These are phyloP conservation scores for Drosophila lutescens DNA, from an alignment of 2,888 invertebrate species.

Conservation along the genomic window DNA sequence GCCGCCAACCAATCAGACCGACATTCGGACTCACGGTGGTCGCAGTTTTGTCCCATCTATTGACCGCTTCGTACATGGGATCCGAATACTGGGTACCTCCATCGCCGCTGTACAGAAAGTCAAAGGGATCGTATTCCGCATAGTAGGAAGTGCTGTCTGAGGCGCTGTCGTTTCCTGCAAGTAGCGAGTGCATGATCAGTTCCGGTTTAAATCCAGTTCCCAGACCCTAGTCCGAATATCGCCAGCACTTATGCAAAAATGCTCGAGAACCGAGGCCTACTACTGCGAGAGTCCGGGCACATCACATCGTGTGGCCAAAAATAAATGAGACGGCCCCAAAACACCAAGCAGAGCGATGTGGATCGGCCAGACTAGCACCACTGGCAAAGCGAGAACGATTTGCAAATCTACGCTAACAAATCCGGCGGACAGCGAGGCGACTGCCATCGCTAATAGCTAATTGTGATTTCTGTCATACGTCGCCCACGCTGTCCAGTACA, in stretches of 20 bases:
- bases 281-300: conserved; percentile 25
- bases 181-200: conserved; percentile 81
- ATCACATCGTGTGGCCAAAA: conserved; percentile 57
- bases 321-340: conserved; percentile 54
- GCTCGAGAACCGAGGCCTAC: conserved; percentile 38
- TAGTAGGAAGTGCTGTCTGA: conserved; percentile 89
- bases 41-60: conserved; percentile 86
- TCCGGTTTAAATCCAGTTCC: conserved; percentile 32
- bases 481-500: conserved; percentile 50
- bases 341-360: neutral
- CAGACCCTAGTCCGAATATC: conserved; percentile 26
- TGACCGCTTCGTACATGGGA: conserved; percentile 89
- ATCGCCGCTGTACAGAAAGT: conserved; percentile 89
- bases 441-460: conserved; percentile 49
- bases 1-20: conserved; percentile 83
- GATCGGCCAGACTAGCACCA: conserved; percentile 18
- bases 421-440: conserved; percentile 19
- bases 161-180: conserved; percentile 85
- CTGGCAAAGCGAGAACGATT: conserved; percentile 49
- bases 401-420: conserved; percentile 70
- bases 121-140: conserved; percentile 91
- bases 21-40: conserved; percentile 83
- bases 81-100: conserved; percentile 88
- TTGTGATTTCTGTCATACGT: conserved; percentile 50
- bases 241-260: conserved; percentile 56